Base-by-base conservation (phyloP, 2,113 vertebrate genomes). In the Girardinichthys multiradiatus region DNA sequence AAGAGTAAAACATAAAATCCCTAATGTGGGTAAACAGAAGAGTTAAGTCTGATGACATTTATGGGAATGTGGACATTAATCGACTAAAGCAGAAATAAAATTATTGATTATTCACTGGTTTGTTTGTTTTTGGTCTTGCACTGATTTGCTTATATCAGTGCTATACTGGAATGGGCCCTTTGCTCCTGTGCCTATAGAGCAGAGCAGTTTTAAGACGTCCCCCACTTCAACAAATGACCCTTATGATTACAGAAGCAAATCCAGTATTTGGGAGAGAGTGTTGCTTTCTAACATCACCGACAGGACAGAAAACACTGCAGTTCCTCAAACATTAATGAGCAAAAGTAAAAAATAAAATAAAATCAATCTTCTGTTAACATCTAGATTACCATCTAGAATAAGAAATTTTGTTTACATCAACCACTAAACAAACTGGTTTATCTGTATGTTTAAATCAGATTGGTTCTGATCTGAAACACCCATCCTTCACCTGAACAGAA, bases 401-500 rank as follows among this genome's bases (percentile, higher is more conserved):
- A 45, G 17, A 45, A 45, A 45, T 45, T 45, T 45, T 19, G 57
- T 1, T 28, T 17, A 4, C 10, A 71, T 8, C 2, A 63, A 33
- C 62, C 51, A 65, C 24, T 6, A 30, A 69, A 39, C 24, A 39
- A 4, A 74, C 35, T 33, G 48, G 9, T 63, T 70, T 19, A 35
- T 2, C 37, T 29, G 0, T 35, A 42, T 27, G 14, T 31, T 64
- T 54, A 9, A 19, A 21, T 35, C 8, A n/a, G 30, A 29, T 66
- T 30, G n/a, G 21, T 60, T 27, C 30, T 2, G 15, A 68, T 58
- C 37, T 60, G 21, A 76, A 45, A 58, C 76, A 80, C 37, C 5
- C 28, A 74, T 30, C 26, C 35, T 35, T 59, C 57, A 70, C n/a
- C 28, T 39, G 26, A 84, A 72, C 58, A 79, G 33, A 67, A 62